Evolutionary conservation across 2,113 vertebrate genomes (phyloP).

Genomic region (Macrotis lagotis): DNA sequence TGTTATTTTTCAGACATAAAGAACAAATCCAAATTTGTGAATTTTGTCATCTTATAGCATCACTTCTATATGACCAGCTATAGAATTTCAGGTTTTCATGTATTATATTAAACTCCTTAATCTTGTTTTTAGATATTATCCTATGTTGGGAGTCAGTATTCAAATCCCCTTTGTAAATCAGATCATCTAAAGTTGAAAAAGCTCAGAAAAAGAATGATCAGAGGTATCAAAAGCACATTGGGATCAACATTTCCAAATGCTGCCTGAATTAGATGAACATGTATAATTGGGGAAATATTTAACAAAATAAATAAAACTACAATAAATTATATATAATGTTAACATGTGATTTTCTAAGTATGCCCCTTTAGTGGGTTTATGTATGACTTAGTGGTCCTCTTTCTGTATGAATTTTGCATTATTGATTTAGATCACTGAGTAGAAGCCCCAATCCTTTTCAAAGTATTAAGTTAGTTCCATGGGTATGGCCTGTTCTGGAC

Average conservation of each 20-base stretch:
- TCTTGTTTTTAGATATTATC: neutral
- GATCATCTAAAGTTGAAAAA: neutral
- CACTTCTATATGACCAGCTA: neutral
- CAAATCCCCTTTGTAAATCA: neutral
- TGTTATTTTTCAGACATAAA: neutral
- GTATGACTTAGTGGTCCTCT: neutral
- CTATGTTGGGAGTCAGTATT: neutral
- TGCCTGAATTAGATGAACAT: neutral
- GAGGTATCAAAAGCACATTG: neutral
- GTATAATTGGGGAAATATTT: neutral
- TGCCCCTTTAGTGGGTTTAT: too few species aligned
- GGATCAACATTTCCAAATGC: neutral
- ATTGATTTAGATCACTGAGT: neutral
- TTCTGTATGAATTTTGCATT: neutral
- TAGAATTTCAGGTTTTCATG: neutral
- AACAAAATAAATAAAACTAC: neutral
- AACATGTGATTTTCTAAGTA: neutral
- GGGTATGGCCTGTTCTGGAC: neutral
- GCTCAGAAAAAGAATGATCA: neutral
- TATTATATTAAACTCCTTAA: neutral
- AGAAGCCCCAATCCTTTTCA: neutral
- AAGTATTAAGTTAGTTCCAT: neutral
- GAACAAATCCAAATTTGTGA: neutral
- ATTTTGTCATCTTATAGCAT: too few species aligned
- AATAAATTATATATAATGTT: neutral